Evolutionary conservation across 2,888 invertebrate genomes (phyloP).

Genomic region (Carterocephalus palaemon): DNA sequence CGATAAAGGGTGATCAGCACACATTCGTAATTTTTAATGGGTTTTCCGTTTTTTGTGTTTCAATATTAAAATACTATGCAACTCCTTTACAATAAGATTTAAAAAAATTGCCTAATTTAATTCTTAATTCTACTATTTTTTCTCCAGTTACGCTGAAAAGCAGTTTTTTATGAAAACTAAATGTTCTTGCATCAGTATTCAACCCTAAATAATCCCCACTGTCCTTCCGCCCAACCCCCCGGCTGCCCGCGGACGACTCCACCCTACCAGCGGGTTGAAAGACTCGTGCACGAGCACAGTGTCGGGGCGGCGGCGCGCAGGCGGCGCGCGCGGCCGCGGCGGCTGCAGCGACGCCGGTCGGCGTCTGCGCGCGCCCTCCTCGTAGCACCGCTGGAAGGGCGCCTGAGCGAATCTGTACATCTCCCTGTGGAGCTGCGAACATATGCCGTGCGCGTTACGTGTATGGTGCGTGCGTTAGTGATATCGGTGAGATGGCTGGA

Average conservation of each 20-base stretch:
- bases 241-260: too few species aligned
- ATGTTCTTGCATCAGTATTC: too few species aligned
- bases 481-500: not conserved
- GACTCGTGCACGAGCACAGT: conserved; percentile 50
- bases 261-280: conserved; percentile 45
- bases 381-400: conserved; percentile 30
- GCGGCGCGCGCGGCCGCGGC: conserved; percentile 40
- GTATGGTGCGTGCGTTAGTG: too few species aligned
- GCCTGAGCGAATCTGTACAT: conserved; percentile 52
- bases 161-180: too few species aligned
- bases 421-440: conserved; percentile 65
- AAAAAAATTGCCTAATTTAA: too few species aligned
- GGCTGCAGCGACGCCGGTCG: conserved; percentile 46
- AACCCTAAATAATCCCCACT: not conserved
- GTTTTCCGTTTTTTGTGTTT: too few species aligned
- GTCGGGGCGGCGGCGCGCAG: conserved; percentile 30
- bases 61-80: too few species aligned
- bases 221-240: not conserved
- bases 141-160: too few species aligned
- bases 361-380: conserved; percentile 28
- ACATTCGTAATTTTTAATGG: too few species aligned
- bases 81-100: too few species aligned
- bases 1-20: too few species aligned
- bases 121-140: too few species aligned
- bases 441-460: conserved; percentile 24